Conservation (phyloP, 2,888 invertebrate species). For the Chymomyza fuscimana region DNA sequence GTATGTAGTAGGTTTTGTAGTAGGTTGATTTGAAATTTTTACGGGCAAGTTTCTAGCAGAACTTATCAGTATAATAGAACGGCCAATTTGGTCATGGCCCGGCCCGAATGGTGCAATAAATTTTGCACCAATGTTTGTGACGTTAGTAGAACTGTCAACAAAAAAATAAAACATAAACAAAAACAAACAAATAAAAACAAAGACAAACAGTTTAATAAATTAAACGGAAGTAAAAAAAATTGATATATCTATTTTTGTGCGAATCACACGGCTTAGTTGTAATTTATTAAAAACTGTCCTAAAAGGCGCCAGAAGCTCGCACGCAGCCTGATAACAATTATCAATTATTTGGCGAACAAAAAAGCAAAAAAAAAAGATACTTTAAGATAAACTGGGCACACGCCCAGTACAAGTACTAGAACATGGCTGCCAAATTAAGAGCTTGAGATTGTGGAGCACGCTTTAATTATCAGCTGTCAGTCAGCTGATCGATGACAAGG, state of each 20-base stretch:
- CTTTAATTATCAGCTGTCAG: background rate
- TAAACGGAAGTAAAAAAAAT: too few species aligned
- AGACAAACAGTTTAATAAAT: too few species aligned
- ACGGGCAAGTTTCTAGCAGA: background rate
- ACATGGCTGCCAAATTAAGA: slow-evolving; percentile 3
- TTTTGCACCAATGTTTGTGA: background rate
- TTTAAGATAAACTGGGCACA: slow-evolving; percentile 7
- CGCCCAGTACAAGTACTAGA: background rate
- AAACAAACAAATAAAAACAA: too few species aligned
- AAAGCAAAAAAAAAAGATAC: background rate
- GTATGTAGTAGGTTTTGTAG: too few species aligned
- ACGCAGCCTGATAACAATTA: background rate
- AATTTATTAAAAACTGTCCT: background rate
- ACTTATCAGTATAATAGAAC: background rate
- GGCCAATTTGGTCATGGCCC: background rate
- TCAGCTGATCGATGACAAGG: background rate
- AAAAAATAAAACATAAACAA: too few species aligned
- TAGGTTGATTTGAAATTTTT: background rate
- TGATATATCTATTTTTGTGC: too few species aligned
- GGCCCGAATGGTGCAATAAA: background rate
- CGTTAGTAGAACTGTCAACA: background rate
- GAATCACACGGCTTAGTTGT: too few species aligned
- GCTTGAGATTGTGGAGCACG: background rate
- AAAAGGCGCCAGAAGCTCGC: background rate
- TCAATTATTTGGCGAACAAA: background rate